These are phyloP conservation scores for Coronaproctus castanopsis DNA, from an alignment of 2,888 invertebrate species.

Conservation along the genomic window DNA sequence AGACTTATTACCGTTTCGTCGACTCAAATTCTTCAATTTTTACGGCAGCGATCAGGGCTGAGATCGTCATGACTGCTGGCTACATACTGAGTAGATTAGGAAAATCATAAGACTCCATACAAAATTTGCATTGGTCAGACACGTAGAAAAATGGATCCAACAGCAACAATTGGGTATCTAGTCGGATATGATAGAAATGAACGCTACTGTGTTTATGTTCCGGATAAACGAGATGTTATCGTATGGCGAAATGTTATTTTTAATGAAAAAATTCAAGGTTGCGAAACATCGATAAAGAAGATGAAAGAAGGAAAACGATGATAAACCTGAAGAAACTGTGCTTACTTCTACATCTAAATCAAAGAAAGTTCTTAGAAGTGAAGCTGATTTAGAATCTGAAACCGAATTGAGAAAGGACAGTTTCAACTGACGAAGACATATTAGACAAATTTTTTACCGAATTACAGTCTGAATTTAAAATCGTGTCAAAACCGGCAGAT, in stretches of 20 bases:
- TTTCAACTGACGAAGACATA: constrained; percentile 10
- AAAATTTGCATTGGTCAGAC: too few species aligned
- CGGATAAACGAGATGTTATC: constrained; percentile 12
- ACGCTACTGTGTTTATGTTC: constrained; percentile 19
- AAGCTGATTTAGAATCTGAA: not conserved
- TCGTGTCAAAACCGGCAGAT: constrained; percentile 13
- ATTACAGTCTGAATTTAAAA: constrained; percentile 14
- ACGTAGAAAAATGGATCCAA: constrained; percentile 7
- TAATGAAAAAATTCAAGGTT: constrained; percentile 17
- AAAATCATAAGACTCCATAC: too few species aligned
- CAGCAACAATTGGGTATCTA: constrained; percentile 15
- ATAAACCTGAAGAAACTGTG: too few species aligned
- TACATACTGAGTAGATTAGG: too few species aligned
- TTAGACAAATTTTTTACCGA: constrained; percentile 15
- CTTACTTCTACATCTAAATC: too few species aligned
- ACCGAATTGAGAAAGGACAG: constrained; percentile 23
- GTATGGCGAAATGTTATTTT: constrained; percentile 19
- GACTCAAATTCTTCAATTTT: too few species aligned
- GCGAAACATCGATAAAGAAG: too few species aligned
- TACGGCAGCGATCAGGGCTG: too few species aligned
- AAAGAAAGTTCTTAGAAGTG: not conserved
- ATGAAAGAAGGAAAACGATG: too few species aligned
- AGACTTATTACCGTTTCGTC: too few species aligned
- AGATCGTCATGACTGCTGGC: too few species aligned
- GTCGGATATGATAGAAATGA: constrained; percentile 23